phyloP scores from a whole-genome alignment of 2,113 vertebrate genomes.

The Neopipo cinnamomea region DNA sequence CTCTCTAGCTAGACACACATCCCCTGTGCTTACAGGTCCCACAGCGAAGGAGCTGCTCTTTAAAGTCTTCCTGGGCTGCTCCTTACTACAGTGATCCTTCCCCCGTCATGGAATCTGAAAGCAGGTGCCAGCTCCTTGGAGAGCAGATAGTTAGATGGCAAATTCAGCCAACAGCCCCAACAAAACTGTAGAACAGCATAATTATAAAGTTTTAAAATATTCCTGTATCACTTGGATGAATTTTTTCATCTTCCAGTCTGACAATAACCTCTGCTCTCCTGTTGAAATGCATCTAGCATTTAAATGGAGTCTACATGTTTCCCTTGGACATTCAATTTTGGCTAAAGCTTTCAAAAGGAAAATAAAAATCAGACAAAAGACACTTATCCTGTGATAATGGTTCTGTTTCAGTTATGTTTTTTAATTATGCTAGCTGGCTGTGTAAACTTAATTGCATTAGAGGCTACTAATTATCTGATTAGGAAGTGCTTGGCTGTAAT shows the following conservation, averaged over 20 bases:
- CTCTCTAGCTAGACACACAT: background rate
- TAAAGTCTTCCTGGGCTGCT: background rate
- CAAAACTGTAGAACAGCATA: background rate
- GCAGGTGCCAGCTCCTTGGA: background rate
- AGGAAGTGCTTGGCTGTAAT: constrained; percentile 35
- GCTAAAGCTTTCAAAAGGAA: constrained; percentile 1
- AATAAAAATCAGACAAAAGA: background rate
- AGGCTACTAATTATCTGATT: constrained; percentile 51
- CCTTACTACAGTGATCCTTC: background rate
- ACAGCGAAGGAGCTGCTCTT: background rate
- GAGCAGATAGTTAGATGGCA: background rate
- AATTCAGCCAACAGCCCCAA: background rate
- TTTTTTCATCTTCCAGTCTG: background rate
- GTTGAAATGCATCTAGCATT: background rate
- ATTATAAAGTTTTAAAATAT: background rate
- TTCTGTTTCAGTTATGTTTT: constrained; percentile 18
- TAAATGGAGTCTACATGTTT: background rate
- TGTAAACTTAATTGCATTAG: constrained; percentile 49
- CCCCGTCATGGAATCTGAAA: background rate
- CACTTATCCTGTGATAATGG: background rate
- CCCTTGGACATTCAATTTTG: background rate
- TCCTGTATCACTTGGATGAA: background rate
- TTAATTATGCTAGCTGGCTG: constrained; percentile 21
- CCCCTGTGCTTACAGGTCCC: background rate
- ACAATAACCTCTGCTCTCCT: constrained; percentile 30